A percentile compares a stretch with the other conserved stretches of the same genome.
Evolutionary conservation across 2,113 vertebrate species (phyloP).

Genomic region (Lates calcarifer): DNA sequence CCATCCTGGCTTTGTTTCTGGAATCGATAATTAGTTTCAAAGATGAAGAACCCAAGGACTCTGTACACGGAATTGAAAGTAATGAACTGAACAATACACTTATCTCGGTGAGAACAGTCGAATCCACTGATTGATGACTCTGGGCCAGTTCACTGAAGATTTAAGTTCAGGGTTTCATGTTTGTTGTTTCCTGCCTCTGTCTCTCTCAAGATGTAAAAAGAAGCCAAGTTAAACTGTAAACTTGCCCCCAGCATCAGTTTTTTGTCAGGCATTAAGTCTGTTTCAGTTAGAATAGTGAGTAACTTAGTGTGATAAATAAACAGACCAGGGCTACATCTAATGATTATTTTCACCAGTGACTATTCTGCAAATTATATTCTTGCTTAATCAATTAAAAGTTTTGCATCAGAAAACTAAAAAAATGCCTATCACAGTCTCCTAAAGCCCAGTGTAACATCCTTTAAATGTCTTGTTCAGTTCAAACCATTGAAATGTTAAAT

Average conservation of each 20-base stretch:
- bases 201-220: neutral
- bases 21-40: conserved; percentile 41
- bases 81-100: conserved; percentile 40
- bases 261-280: neutral
- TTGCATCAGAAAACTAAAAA: no score
- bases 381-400: no score
- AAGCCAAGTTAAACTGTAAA: no score
- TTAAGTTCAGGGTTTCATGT: neutral
- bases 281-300: neutral
- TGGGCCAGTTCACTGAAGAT: neutral
- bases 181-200: neutral
- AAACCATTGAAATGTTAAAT: neutral
- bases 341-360: neutral
- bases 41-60: conserved; percentile 26
- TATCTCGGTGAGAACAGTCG: conserved; percentile 17
- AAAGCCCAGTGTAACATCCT: no score
- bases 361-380: no score
- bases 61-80: neutral
- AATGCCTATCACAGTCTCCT: no score
- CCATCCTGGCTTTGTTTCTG: conserved; percentile 34
- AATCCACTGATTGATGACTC: conserved; percentile 21
- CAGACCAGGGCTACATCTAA: neutral
- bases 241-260: neutral
- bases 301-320: neutral
- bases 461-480: no score